Evolutionary conservation across 1,140 invertebrate genomes (phyloP), one percentile per base, ranked within the genome.

Genomic region (Patella vulgata): DNA sequence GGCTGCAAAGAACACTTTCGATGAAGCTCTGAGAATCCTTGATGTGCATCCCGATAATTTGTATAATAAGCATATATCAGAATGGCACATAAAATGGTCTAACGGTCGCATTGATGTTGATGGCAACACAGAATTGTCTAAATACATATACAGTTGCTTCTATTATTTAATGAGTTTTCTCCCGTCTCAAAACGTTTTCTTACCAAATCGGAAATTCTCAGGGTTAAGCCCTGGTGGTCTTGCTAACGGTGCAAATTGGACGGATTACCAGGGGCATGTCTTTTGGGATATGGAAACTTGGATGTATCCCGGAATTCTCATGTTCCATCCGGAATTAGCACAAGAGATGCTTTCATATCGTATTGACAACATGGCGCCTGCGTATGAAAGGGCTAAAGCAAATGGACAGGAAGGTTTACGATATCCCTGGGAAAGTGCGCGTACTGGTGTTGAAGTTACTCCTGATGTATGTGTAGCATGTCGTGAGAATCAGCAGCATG

Each of bases 271-370:
- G n/a, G n/a, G n/a, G n/a, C n/a, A n/a, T n/a, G n/a, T n/a, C n/a
- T n/a, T n/a, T n/a, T n/a, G n/a, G n/a, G n/a, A n/a, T n/a, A n/a
- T 82, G 36, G 84, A 86, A 58, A 85, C 77, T 0, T 86, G 85
- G 85, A 86, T 86, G 85, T 81, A 67, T 44, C 78, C 80, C n/a
- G 70, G 73, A 0, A 63, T 86, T 8, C 67, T 84, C 1, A 53
- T 81, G 53, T n/a, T n/a, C n/a, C n/a, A n/a, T n/a, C n/a, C n/a
- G n/a, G n/a, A 14, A 79, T 79, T 57, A 65, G 72, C 66, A 81
- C 19, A 47, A 77, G 3, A 82, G 72, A 3, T 62, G 66, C 51
- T 56, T 60, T 2, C 33, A 80, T 8, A 47, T 81, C 17, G 56
- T 74, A 25, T 70, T 71, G 0, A 59, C 79, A 53, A 66, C 78